Evolutionary conservation across 2,797 vertebrate genomes (phyloP), one percentile per base, ranked within the genome.

Genomic region (Stomatorhinus walkeri): DNA sequence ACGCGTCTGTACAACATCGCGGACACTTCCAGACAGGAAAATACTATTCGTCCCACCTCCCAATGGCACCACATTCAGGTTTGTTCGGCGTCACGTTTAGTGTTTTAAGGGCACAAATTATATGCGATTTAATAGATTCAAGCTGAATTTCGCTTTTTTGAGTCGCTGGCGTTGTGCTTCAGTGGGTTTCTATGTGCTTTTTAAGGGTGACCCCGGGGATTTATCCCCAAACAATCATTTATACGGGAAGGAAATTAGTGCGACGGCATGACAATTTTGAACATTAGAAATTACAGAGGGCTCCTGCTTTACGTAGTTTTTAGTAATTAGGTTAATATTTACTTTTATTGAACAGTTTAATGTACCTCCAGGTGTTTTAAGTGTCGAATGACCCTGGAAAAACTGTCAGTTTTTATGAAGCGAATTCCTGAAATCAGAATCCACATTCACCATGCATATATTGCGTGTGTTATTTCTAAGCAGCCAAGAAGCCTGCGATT

Each of bases 11-110:
- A 91, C 97, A 97, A 92, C 96, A 97, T 93, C 95, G 96, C 88
- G 96, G 95, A 88, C 96, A 96, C 93, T 98, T 98, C 94, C 97
- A 97, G 93, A 96, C 97, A 10, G 96, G 97, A 91, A 98, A 99
- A 93, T 98, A 97, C 94, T 98, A 97, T 93, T 94, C 97, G 4
- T 95, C 97, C 24, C 97, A 97, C 93, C 96, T 98, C 94, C 95
- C 98, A 94, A 97, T 98, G 97, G 97, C 96, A 92, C 95, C 97
- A 92, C 98, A 98, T 94, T 95, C 98, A 97, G 97, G 98, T 98
- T 94, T 94, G 96, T 96, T 43, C 22, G 46, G 19, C 59, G 49
- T 49, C 43, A 83, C 43, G 61, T 54, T 90, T 52, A 3, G 24
- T 40, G 22, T 28, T 72, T 59, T 85, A 54, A 6, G 12, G 19